Evolutionary conservation across 2,797 vertebrate species (phyloP), one percentile per base, ranked within the genome.

Genomic region (Harpagifer antarcticus): DNA sequence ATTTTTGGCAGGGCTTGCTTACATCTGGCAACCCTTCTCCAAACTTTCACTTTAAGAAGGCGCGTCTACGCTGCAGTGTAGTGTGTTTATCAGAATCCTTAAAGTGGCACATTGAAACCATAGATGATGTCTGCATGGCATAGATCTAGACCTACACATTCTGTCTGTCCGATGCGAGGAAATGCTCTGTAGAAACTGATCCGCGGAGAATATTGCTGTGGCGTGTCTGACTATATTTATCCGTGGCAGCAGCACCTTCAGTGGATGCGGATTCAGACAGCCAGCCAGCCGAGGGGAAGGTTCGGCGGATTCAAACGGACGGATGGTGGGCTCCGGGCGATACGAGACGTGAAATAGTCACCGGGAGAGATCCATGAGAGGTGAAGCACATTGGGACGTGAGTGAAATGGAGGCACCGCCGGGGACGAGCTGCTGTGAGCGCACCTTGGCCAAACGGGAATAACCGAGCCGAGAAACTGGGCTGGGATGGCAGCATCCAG

Each of bases 401-500:
- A 83, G 67, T 69, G 91, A 84, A 70, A 96, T 96, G 96, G 96
- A 95, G 85, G 90, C 91, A 80, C 91, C 91, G 89, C 90, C 88
- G 91, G 82, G 81, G 70, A 88, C 82, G 84, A 89, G 64, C 86
- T 68, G 85, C 82, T 81, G 85, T 84, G 86, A 93, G 91, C 91
- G 88, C 91, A 91, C 90, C 90, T 87, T 70, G 82, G 90, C 73
- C 72, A 74, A 62, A 55, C 85, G 83, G 84, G 84, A 93, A 84
- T 87, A 83, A 91, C 78, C 76, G 82, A 83, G 76, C 61, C 56
- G 74, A n/a, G 79, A 74, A 91, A 83, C 78, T 27, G 81, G 76
- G 79, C 57, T 70, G 92, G 89, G 89, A 99, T 99, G 98, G 98
- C 98, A 92, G 96, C 97, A 86, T 99, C 98, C 86, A 99, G 98